A percentile compares a stretch with the other conserved stretches of the same genome.
phyloP scores from a whole-genome alignment of 2,113 vertebrate species.

The Cricetomys ansorgei region DNA sequence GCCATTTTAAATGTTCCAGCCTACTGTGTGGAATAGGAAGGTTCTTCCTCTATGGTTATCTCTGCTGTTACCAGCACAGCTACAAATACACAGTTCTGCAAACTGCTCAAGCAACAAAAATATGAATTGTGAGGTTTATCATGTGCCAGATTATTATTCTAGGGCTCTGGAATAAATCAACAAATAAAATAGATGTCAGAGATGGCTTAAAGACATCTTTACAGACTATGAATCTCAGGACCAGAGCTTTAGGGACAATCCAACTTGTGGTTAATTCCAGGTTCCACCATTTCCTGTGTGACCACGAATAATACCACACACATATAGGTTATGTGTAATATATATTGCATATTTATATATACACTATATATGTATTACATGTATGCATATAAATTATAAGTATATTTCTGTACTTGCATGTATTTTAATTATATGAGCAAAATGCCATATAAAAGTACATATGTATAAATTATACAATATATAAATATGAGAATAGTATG shows the following conservation, averaged over 20 bases:
- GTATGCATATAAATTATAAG: background rate
- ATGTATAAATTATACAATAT: background rate
- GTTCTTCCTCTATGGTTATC: background rate
- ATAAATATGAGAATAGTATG: background rate
- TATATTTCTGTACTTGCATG: background rate
- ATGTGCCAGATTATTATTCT: background rate
- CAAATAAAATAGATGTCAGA: background rate
- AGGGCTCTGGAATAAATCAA: background rate
- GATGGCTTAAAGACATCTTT: background rate
- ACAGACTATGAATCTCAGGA: background rate
- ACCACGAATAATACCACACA: background rate
- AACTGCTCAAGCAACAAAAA: background rate
- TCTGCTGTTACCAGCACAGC: background rate
- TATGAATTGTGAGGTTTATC: background rate
- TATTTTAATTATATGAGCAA: background rate
- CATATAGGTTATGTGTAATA: background rate
- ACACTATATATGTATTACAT: background rate
- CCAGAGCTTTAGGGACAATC: background rate
- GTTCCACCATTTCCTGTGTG: background rate
- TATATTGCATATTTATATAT: background rate
- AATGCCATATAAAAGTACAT: background rate
- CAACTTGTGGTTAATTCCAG: background rate
- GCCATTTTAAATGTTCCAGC: background rate
- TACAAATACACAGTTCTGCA: background rate
- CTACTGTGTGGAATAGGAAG: background rate